Base-by-base conservation (phyloP, 2,888 invertebrate genomes). In the Polydrusus tereticollis region DNA sequence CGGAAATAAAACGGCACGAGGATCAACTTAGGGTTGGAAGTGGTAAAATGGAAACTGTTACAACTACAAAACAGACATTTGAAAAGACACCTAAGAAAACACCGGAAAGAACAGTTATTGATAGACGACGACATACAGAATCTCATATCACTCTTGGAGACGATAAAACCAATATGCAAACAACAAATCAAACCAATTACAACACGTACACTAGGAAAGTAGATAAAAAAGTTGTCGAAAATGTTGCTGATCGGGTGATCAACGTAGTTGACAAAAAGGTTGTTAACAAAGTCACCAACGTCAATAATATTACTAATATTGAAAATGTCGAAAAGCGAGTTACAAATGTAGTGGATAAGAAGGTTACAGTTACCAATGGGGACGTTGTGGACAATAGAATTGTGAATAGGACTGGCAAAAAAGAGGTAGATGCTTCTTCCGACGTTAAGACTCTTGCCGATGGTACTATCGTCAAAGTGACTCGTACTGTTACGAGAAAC, bases 71-170 rank as follows among this genome's bases (percentile, higher is more conserved):
- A 85, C 71, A 88, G 86, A 79, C 89, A 87, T 75, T 88, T 88
- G 68, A 89, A 78, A 82, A 77, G 72, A 86, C 88, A 74, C 88
- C 89, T n/a, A 89, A 87, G 82, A 90, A 88, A 81, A 88, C 87
- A 29, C 87, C 88, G 74, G 87, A 85, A 82, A 85, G 87, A 6
- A 75, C 78, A 0, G 74, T 78, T 12, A 86, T 88, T 16, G 89
- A 89, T 71, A 89, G 87, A 65, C 85, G 89, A 76, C 88, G 87
- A 14, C 89, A 92, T 79, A 89, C 90, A 84, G 91, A 92, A 83
- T 92, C 93, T 0, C 90, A 90, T 70, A 89, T 92, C 65, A 87
- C 86, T 7, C 81, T 92, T 18, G 91, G 91, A 1, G 88, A 87
- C 77, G 90, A 91, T 74, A 86, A 82, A 0, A 81, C 86, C 0